Evolutionary conservation across 2,888 invertebrate genomes (phyloP), one percentile per base, ranked within the genome.

Genomic region (Apamea monoglypha): DNA sequence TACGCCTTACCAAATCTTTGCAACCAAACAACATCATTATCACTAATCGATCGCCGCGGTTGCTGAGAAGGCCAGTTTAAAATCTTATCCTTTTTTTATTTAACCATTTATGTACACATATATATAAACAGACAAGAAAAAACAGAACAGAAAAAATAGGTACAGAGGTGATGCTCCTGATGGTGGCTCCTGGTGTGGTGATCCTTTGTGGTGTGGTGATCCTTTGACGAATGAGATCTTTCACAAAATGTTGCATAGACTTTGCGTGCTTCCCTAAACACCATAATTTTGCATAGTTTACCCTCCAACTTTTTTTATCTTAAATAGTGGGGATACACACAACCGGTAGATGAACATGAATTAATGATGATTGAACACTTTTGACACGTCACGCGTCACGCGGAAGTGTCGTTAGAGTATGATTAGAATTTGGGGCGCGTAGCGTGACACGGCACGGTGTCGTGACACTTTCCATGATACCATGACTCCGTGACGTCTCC

Each of bases 361-460:
- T 81, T 7, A 81, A 75, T 36, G 36, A 67, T 68, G n/a, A 59
- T 69, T 44, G 61, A 53, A 73, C 61, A 59, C 32, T 82, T 76
- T 76, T 79, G 67, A 67, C 68, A 70, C 21, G 50, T n/a, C 47
- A 70, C 64, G 29, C n/a, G 40, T 29, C 79, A 71, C 68, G 50
- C 68, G 44, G 76, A 82, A 74, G 67, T 78, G 63, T 79, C 75
- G 59, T 86, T 74, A 73, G 50, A 72, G 7, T 63, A 70, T 77
- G 68, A 86, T 78, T 78, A 80, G 32, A 79, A 68, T 85, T 64
- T 79, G 10, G 76, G 59, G 36, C 25, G 47, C 18, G n/a, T 77
- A 36, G 76, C 84, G 78, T 82, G 80, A 77, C 77, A 70, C 18
- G n/a, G 25, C 47, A 50, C 71, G 16, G 61, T 71, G 32, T 74